A percentile compares a stretch with the other conserved stretches of the same genome.
These are phyloP conservation scores for Scrobipalpa costella DNA, from an alignment of 2,888 invertebrate genomes.

Conservation along the genomic window DNA sequence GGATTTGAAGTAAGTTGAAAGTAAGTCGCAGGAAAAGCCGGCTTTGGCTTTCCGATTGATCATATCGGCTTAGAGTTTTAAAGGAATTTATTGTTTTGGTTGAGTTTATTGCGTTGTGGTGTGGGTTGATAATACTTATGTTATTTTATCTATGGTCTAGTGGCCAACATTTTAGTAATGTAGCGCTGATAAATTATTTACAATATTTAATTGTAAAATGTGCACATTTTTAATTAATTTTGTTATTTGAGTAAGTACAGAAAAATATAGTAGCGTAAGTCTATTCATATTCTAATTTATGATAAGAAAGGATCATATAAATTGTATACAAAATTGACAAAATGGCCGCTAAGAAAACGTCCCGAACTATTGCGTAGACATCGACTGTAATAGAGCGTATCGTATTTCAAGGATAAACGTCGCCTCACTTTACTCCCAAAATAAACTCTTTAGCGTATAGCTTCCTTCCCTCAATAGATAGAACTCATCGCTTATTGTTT, in stretches of 20 bases:
- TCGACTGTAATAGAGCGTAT: constrained; percentile 10
- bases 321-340: constrained; percentile 1
- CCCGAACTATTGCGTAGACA: background rate
- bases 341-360: constrained; percentile 8
- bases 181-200: too few species aligned
- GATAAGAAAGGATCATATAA: background rate
- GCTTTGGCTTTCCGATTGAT: constrained; percentile 5
- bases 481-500: background rate
- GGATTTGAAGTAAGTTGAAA: constrained; percentile 22
- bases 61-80: background rate
- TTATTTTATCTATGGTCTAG: background rate
- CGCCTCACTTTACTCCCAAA: background rate
- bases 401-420: constrained; percentile 9
- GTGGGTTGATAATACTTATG: background rate
- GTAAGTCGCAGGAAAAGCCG: constrained; percentile 17
- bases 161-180: too few species aligned
- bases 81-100: background rate
- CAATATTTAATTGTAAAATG: too few species aligned
- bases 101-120: too few species aligned
- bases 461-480: background rate
- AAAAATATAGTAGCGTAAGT: too few species aligned
- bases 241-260: too few species aligned
- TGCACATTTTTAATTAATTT: too few species aligned
- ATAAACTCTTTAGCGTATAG: background rate
- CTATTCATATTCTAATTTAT: too few species aligned